phyloP scores from a whole-genome alignment of 2,797 vertebrate genomes.

The Psittacula derbiana region DNA sequence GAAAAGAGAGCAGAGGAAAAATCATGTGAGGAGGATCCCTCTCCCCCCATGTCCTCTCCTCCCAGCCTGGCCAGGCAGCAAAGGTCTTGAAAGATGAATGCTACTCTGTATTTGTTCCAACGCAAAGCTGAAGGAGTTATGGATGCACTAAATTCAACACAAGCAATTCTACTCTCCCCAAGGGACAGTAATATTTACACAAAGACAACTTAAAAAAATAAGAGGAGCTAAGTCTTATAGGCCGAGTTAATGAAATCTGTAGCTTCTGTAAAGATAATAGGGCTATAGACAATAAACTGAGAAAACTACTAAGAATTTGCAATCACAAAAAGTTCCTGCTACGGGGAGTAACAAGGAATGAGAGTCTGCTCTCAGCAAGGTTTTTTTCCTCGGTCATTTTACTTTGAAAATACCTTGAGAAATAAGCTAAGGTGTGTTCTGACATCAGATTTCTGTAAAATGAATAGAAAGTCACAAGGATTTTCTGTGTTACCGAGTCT shows the following conservation, averaged over 20 bases:
- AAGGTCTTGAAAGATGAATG: neutral
- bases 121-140: neutral
- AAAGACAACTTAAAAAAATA: neutral
- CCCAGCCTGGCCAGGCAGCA: neutral
- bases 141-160: neutral
- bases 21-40: neutral
- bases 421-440: neutral
- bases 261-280: conserved; percentile 8
- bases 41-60: neutral
- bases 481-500: neutral
- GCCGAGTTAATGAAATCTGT: conserved; percentile 9
- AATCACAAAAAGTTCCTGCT: neutral
- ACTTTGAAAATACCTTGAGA: conserved; percentile 16
- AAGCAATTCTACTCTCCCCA: neutral
- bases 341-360: neutral
- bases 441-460: neutral
- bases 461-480: neutral
- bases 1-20: neutral
- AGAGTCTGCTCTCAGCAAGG: neutral
- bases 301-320: neutral
- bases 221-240: neutral
- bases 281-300: neutral
- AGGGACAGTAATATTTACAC: neutral
- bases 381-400: neutral
- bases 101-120: neutral